A percentile compares a stretch with the other conserved stretches of the same genome.
These are phyloP conservation scores for Pimephales promelas DNA, from an alignment of 2,113 vertebrate genomes.

Conservation along the genomic window DNA sequence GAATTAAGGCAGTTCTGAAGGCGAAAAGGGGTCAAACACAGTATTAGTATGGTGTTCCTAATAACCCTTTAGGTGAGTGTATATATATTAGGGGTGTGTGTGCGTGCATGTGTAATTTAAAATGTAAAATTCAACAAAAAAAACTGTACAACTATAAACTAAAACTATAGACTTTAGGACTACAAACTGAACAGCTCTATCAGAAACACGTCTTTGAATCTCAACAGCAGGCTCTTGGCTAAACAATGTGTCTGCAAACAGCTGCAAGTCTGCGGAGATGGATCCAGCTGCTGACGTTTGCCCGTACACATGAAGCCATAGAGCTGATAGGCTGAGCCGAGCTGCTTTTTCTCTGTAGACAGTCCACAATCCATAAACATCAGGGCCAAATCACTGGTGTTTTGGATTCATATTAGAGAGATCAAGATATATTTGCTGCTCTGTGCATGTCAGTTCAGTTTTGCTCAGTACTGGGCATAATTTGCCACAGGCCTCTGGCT, in stretches of 20 bases:
- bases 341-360: constrained; percentile 34
- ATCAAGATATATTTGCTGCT: constrained; percentile 25
- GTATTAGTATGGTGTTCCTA: no score
- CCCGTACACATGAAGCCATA: constrained; percentile 44
- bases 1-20: no score
- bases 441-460: constrained; percentile 14
- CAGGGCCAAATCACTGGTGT: constrained; percentile 31
- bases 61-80: no score
- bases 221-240: constrained; percentile 39
- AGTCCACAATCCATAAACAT: constrained; percentile 37
- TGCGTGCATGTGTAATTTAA: no score
- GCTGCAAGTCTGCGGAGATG: constrained; percentile 2
- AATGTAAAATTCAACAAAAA: background rate
- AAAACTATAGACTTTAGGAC: background rate
- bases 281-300: constrained; percentile 17
- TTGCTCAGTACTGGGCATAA: constrained; percentile 21
- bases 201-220: background rate
- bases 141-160: background rate
- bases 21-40: no score
- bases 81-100: no score
- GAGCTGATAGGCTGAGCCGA: constrained; percentile 10
- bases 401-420: constrained; percentile 24
- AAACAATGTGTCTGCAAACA: constrained; percentile 55
- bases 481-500: background rate
- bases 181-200: constrained; percentile 19